A percentile compares a stretch with the other conserved stretches of the same genome.
Conservation (phyloP, 2,888 invertebrate genomes). For the Rhamnusium bicolor region DNA sequence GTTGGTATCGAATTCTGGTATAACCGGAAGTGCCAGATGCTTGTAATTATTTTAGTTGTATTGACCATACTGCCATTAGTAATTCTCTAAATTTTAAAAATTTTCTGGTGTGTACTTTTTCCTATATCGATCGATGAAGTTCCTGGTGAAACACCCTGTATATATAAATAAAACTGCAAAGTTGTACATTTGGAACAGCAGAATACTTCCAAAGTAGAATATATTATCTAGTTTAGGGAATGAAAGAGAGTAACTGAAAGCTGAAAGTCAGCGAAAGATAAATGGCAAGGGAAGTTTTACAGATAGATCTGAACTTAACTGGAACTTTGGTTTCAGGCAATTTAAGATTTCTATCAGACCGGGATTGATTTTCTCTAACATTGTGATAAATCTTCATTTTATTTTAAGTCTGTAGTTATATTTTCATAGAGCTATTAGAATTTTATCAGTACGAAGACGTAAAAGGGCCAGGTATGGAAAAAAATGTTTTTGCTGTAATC, state of each 20-base stretch:
- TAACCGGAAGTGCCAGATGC: too few species aligned
- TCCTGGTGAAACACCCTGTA: too few species aligned
- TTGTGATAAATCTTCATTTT: background rate
- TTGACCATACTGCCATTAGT: too few species aligned
- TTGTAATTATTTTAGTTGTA: too few species aligned
- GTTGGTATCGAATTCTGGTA: too few species aligned
- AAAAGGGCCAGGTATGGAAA: too few species aligned
- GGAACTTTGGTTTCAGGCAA: conserved; percentile 16
- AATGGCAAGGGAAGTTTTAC: conserved; percentile 12
- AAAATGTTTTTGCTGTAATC: too few species aligned
- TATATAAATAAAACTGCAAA: background rate
- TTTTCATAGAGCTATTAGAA: background rate
- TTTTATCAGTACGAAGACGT: too few species aligned
- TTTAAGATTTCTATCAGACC: conserved; percentile 11
- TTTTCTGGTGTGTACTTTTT: too few species aligned
- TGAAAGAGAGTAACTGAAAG: conserved; percentile 11
- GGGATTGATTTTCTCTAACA: conserved; percentile 16
- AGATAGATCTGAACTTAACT: conserved; percentile 18
- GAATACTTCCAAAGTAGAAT: conserved; percentile 1
- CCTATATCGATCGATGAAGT: too few species aligned
- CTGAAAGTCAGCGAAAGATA: conserved; percentile 24
- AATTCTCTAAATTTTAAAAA: too few species aligned
- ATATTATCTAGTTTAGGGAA: conserved; percentile 20
- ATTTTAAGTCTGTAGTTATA: conserved; percentile 1
- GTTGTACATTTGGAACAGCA: background rate